Conservation (phyloP, 2,113 vertebrate species). For the Procavia capensis region DNA sequence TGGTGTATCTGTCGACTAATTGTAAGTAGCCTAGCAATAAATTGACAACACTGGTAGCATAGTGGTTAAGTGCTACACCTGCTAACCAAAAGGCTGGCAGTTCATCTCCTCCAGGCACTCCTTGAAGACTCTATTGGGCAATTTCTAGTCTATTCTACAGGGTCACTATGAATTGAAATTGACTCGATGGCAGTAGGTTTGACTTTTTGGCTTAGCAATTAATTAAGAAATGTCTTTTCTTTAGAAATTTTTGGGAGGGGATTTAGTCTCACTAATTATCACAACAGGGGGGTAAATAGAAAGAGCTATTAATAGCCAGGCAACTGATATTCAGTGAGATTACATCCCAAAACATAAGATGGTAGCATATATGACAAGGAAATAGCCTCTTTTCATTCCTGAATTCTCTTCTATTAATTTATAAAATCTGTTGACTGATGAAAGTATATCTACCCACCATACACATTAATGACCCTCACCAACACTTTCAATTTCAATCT, state of each 20-base stretch:
- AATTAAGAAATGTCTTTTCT: neutral
- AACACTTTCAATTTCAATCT: neutral
- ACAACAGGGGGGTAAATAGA: neutral
- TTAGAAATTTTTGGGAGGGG: neutral
- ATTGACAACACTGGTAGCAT: too few species aligned
- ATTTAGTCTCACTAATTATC: slow-evolving; percentile 21
- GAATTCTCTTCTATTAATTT: neutral
- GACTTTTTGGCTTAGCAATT: neutral
- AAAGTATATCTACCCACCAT: neutral
- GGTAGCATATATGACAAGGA: neutral
- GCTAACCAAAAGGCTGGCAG: too few species aligned
- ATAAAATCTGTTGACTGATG: neutral
- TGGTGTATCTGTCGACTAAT: neutral
- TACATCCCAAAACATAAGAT: neutral
- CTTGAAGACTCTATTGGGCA: too few species aligned
- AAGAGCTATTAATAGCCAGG: neutral
- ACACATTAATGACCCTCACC: neutral
- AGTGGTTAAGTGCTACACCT: too few species aligned
- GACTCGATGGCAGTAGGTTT: too few species aligned
- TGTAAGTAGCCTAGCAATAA: neutral
- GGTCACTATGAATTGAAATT: too few species aligned
- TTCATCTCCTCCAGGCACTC: too few species aligned
- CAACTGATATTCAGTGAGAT: neutral
- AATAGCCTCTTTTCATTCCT: neutral
- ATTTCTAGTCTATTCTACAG: too few species aligned